Percentiles rank a stretch among this genome's conserved stretches.
Conservation (phyloP, 2,797 vertebrate species). For the Ctenosaura bakeri region DNA sequence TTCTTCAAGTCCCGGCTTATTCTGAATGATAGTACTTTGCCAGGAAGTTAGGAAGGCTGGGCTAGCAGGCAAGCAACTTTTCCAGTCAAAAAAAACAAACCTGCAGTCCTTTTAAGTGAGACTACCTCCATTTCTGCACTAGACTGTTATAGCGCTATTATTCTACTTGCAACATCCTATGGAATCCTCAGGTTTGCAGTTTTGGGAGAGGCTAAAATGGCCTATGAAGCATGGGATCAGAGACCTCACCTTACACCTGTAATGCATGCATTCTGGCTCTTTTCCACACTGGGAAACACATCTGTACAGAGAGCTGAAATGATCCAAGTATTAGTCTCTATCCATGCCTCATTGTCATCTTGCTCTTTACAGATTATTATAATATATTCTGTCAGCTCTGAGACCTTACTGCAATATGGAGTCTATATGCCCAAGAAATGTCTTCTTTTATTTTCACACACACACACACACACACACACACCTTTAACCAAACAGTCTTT, state of each 20-base stretch:
- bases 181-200: no score
- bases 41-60: neutral
- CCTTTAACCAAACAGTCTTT: constrained; percentile 37
- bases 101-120: neutral
- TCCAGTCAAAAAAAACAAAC: neutral
- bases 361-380: neutral
- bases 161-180: no score
- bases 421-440: neutral
- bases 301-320: neutral
- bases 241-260: neutral
- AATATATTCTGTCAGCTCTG: neutral
- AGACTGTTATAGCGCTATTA: no score
- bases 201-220: no score
- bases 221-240: neutral
- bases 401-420: neutral
- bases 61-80: neutral
- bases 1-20: neutral
- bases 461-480: neutral
- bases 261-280: neutral
- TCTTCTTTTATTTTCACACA: constrained; percentile 16
- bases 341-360: no score
- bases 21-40: neutral
- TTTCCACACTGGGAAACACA: neutral
- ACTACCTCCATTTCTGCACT: no score
- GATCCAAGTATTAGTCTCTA: neutral